Evolutionary conservation across 2,888 invertebrate species (phyloP).

Genomic region (Leptogaster cylindrica): DNA sequence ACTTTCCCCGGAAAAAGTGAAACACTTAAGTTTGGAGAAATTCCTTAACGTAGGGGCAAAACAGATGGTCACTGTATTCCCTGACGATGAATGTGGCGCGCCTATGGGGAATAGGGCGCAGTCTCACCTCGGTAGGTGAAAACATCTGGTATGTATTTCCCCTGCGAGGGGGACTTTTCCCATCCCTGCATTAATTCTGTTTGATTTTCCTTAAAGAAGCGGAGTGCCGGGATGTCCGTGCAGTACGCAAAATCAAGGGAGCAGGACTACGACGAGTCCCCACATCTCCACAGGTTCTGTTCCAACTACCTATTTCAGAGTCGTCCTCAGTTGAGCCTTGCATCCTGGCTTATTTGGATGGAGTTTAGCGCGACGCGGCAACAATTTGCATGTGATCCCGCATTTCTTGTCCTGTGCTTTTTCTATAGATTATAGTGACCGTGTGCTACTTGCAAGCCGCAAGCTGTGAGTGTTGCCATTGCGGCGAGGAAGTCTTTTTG

Average conservation of each 20-base stretch:
- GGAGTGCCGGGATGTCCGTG: conserved; percentile 7
- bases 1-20: conserved; percentile 44
- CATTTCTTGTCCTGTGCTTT: conserved; percentile 14
- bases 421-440: conserved; percentile 21
- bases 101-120: conserved; percentile 28
- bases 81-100: neutral
- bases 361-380: conserved; percentile 30
- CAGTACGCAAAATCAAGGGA: conserved; percentile 38
- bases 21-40: conserved; percentile 34
- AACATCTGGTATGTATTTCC: neutral
- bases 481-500: neutral
- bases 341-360: conserved; percentile 45
- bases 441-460: conserved; percentile 10
- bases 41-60: conserved; percentile 20
- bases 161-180: neutral
- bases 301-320: neutral
- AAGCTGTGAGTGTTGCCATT: conserved; percentile 35
- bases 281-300: neutral
- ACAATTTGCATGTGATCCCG: conserved; percentile 8
- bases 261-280: neutral
- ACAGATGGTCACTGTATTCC: conserved; percentile 35
- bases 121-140: conserved; percentile 34
- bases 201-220: conserved; percentile 23
- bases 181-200: conserved; percentile 16
- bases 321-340: conserved; percentile 44